These are phyloP conservation scores for Melinopterus prodromus DNA, from an alignment of 2,888 invertebrate genomes.

Conservation along the genomic window DNA sequence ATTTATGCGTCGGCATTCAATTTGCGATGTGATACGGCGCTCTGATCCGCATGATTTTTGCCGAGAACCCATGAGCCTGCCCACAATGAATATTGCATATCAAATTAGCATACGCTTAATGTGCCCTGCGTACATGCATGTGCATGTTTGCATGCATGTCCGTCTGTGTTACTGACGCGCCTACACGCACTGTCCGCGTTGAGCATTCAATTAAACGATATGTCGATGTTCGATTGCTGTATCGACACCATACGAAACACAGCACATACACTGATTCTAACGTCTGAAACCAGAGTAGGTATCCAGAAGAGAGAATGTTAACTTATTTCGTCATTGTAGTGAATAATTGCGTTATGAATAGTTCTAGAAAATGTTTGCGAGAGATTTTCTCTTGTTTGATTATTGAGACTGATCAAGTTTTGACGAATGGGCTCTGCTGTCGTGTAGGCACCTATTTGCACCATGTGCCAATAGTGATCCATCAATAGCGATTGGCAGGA, in stretches of 20 bases:
- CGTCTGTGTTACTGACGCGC: constrained; percentile 4
- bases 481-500: background rate
- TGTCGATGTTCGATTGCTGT: background rate
- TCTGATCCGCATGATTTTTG: background rate
- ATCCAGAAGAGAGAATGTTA: no score
- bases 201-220: constrained; percentile 4
- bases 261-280: background rate
- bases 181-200: background rate
- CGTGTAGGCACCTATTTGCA: background rate
- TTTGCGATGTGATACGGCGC: constrained; percentile 4
- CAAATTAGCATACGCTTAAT: background rate
- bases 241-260: background rate
- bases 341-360: no score
- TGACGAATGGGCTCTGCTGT: background rate
- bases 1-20: constrained; percentile 4
- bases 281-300: background rate
- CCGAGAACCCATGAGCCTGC: background rate
- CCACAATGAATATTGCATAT: constrained; percentile 4
- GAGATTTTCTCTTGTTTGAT: background rate
- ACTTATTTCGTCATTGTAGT: no score
- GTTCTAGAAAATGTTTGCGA: no score
- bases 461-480: background rate
- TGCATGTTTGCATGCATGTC: background rate
- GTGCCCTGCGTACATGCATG: background rate
- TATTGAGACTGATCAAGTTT: background rate